Evolutionary conservation across 1,140 invertebrate species (phyloP).

Genomic region (Zaprionus taronus): DNA sequence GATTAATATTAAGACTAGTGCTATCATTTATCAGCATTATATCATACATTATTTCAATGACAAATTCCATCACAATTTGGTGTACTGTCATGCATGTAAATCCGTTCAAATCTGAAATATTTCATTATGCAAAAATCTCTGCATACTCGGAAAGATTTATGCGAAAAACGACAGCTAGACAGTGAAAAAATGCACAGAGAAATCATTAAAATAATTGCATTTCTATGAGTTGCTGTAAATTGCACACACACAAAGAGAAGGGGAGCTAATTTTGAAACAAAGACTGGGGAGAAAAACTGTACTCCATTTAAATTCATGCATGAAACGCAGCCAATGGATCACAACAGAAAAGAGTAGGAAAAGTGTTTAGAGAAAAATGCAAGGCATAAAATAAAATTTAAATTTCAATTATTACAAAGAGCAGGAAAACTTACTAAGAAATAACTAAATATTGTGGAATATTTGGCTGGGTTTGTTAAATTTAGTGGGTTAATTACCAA

Average conservation of each 20-base stretch:
- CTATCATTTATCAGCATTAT: no score
- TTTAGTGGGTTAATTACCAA: slow-evolving; percentile 44
- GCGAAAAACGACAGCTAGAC: slow-evolving; percentile 10
- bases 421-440: not conserved
- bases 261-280: slow-evolving; percentile 10
- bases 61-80: not conserved
- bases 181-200: slow-evolving; percentile 17
- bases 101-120: not conserved
- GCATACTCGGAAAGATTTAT: slow-evolving; percentile 18
- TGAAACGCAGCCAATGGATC: slow-evolving; percentile 20
- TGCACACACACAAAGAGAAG: not conserved
- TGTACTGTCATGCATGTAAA: not conserved
- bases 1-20: no score
- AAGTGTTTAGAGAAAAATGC: slow-evolving; percentile 20
- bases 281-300: not conserved
- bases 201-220: slow-evolving; percentile 23
- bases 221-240: slow-evolving; percentile 12
- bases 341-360: slow-evolving; percentile 23
- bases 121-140: slow-evolving; percentile 3
- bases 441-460: slow-evolving; percentile 14
- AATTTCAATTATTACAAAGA: not conserved
- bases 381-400: slow-evolving; percentile 1
- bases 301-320: slow-evolving; percentile 17
- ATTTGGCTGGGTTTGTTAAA: slow-evolving; percentile 16
- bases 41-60: not conserved